Percentiles rank a stretch among this genome's conserved stretches.
Conservation (phyloP, 2,113 vertebrate species). For the Neolamprologus devosi region DNA sequence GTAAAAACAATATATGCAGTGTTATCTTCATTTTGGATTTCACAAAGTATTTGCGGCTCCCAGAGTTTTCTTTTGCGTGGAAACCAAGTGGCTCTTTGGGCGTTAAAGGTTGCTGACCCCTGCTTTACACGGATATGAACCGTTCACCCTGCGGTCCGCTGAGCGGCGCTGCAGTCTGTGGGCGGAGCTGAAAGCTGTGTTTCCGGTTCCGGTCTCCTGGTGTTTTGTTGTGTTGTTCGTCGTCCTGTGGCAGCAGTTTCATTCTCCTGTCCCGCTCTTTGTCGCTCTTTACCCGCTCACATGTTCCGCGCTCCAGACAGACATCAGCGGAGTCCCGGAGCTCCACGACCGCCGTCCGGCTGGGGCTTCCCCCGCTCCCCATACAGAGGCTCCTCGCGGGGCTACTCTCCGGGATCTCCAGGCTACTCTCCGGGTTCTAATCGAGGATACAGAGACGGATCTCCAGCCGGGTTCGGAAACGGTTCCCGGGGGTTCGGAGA, state of each 20-base stretch:
- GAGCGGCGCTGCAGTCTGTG: not conserved
- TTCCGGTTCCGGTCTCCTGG: not conserved
- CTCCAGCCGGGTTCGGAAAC: not conserved
- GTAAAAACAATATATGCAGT: no score
- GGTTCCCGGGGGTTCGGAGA: not conserved
- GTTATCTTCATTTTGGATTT: no score
- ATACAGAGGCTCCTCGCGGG: not conserved
- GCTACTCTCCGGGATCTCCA: not conserved
- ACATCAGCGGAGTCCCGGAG: conserved; percentile 18
- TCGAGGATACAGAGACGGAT: not conserved
- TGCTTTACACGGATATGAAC: not conserved
- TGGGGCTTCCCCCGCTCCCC: conserved; percentile 7
- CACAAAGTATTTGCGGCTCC: no score
- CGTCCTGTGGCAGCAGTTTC: not conserved
- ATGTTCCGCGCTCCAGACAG: conserved; percentile 22
- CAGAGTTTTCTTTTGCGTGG: no score
- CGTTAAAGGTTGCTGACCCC: accelerated
- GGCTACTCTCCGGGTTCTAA: not conserved
- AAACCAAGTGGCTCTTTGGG: no score
- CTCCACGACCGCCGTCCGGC: not conserved
- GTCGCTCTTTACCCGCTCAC: not conserved
- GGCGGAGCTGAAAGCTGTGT: not conserved
- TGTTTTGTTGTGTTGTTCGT: not conserved
- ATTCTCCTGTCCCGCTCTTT: not conserved
- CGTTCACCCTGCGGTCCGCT: not conserved